Evolutionary conservation across 37 sponge, comb jelly and placozoan species (phyloP).

Genomic region (Beroe ovata): DNA sequence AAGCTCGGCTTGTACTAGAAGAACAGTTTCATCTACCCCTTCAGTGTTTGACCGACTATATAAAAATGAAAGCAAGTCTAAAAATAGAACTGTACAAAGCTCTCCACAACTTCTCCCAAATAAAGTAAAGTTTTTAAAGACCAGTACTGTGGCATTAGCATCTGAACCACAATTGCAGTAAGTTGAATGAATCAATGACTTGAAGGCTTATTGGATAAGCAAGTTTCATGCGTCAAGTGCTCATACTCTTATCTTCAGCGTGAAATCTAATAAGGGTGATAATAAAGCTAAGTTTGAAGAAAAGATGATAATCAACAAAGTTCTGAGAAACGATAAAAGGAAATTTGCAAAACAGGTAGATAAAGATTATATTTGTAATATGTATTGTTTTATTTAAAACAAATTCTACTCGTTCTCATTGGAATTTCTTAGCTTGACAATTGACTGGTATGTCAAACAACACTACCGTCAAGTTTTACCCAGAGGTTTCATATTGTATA

Average conservation of each 20-base stretch:
- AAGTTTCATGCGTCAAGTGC: too few species aligned
- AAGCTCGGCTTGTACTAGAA: not conserved
- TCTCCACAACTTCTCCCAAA: not conserved
- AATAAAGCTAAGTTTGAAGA: not conserved
- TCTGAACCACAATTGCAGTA: conserved; percentile 41
- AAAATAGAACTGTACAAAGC: conserved; percentile 55
- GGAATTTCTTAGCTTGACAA: too few species aligned
- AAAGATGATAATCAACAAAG: not conserved
- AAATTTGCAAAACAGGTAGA: conserved; percentile 8
- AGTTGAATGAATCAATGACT: too few species aligned
- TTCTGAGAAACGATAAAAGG: not conserved
- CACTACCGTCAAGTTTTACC: too few species aligned
- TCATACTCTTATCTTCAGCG: too few species aligned
- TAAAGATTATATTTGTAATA: not conserved
- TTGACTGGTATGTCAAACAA: too few species aligned
- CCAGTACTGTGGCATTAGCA: not conserved
- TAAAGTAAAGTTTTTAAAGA: not conserved
- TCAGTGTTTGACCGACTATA: conserved; percentile 53
- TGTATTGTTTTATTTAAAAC: not conserved
- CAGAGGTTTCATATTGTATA: too few species aligned
- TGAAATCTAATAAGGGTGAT: not conserved
- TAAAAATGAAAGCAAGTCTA: conserved; percentile 28
- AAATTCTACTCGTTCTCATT: too few species aligned
- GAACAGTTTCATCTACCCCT: not conserved
- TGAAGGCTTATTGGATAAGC: too few species aligned